Percentiles rank a stretch among this genome's conserved stretches.
Evolutionary conservation across 92 coral and sea anemone species (phyloP).

Genomic region (Actinernus sp.): DNA sequence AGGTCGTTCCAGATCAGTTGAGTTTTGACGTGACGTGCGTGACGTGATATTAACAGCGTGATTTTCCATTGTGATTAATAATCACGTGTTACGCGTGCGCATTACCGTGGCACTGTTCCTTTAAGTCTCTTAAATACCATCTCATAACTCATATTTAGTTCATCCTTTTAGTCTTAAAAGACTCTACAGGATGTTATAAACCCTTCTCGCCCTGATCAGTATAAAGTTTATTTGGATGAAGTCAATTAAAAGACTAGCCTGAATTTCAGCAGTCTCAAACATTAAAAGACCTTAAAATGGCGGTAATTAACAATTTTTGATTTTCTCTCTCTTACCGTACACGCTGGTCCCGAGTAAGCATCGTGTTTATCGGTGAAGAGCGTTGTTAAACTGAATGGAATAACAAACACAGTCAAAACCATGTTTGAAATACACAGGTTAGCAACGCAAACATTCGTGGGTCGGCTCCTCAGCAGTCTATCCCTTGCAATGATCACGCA

Average conservation of each 20-base stretch:
- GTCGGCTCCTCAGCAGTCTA: constrained; percentile 42
- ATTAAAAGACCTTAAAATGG: background rate
- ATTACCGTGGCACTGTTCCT: no score
- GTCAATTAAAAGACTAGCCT: background rate
- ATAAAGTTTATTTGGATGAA: no score
- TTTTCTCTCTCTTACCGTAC: constrained; percentile 76
- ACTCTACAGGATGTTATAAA: background rate
- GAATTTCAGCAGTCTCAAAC: background rate
- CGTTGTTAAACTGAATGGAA: constrained; percentile 80
- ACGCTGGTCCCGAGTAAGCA: constrained; percentile 41
- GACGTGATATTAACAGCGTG: no score
- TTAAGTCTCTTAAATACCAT: no score
- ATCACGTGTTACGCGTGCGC: no score
- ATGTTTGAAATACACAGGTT: constrained; percentile 75
- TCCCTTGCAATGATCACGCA: constrained; percentile 71
- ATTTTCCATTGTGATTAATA: no score
- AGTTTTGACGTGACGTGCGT: no score
- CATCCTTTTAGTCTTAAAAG: no score
- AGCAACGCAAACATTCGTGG: constrained; percentile 77
- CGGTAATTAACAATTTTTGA: background rate
- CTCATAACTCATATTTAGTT: no score
- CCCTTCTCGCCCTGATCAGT: background rate
- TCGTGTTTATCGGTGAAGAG: constrained; percentile 62
- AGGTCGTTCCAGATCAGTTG: no score
- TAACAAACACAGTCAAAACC: constrained; percentile 67